A percentile compares a stretch with the other conserved stretches of the same genome.
Conservation (phyloP, 1,140 invertebrate genomes). For the Aphelinus atriplicis region DNA sequence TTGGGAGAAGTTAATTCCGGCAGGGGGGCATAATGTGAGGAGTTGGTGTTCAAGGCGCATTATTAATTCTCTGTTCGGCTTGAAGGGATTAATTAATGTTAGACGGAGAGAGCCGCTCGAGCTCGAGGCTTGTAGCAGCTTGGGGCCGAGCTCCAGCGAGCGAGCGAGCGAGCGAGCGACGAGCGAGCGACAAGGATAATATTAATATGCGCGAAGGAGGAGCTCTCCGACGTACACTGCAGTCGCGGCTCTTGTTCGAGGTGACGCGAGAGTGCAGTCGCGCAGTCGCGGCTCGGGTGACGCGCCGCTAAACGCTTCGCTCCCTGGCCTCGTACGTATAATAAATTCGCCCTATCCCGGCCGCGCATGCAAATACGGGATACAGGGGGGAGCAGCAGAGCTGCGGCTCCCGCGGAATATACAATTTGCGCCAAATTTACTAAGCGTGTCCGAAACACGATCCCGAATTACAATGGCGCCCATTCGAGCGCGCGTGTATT, state of each 20-base stretch:
- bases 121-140: too few species aligned
- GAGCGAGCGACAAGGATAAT: not conserved
- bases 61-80: constrained; percentile 9
- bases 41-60: constrained; percentile 4
- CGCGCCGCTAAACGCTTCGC: not conserved
- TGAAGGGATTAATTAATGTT: constrained; percentile 22
- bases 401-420: not conserved
- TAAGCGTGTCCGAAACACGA: not conserved
- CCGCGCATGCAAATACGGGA: not conserved
- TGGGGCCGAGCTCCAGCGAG: too few species aligned
- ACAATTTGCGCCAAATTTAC: constrained; percentile 7
- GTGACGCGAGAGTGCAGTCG: too few species aligned
- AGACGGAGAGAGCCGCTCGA: not conserved
- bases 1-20: too few species aligned
- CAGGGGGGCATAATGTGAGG: too few species aligned
- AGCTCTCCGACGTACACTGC: not conserved
- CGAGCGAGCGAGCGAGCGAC: not conserved
- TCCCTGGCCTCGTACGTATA: not conserved
- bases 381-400: not conserved
- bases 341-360: constrained; percentile 7
- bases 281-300: too few species aligned
- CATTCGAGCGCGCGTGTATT: too few species aligned
- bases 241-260: too few species aligned
- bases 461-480: too few species aligned
- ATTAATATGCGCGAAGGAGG: constrained; percentile 3